These are phyloP conservation scores for Apantesis nais DNA, from an alignment of 2,888 invertebrate genomes.

Conservation along the genomic window DNA sequence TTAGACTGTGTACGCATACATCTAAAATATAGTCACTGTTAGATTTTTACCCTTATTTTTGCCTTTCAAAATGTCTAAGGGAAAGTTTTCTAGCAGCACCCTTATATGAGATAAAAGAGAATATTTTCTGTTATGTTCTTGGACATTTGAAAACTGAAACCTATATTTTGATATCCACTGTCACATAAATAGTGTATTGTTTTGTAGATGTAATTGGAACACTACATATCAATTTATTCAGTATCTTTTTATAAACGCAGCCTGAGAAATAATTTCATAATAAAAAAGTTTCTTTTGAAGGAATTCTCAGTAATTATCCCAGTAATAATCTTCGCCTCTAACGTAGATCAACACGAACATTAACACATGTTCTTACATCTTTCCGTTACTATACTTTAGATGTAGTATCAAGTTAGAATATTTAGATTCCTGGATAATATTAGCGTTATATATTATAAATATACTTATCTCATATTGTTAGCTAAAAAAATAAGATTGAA, in stretches of 20 bases:
- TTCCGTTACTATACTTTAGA: constrained; percentile 56
- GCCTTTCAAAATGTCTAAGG: neutral
- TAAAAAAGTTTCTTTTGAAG: neutral
- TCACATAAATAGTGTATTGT: constrained; percentile 3
- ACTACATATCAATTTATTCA: constrained; percentile 10
- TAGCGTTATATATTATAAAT: constrained; percentile 74
- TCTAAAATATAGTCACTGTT: constrained; percentile 44
- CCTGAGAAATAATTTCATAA: neutral
- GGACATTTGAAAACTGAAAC: neutral
- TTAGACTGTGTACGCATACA: constrained; percentile 43
- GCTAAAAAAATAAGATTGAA: constrained; percentile 71
- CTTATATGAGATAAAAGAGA: neutral
- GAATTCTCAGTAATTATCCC: neutral
- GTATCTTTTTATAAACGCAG: neutral
- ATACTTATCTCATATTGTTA: constrained; percentile 77
- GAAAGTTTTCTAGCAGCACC: neutral
- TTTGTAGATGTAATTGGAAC: neutral
- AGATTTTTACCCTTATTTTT: constrained; percentile 6
- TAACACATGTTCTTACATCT: constrained; percentile 22
- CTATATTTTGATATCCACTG: constrained; percentile 10
- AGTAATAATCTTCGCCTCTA: neutral
- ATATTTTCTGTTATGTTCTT: neutral
- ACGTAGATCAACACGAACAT: neutral
- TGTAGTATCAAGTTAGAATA: constrained; percentile 61
- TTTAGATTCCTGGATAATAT: constrained; percentile 73